Base-by-base conservation (phyloP, 2,113 vertebrate genomes). In the Paraplagusia blochii region DNA sequence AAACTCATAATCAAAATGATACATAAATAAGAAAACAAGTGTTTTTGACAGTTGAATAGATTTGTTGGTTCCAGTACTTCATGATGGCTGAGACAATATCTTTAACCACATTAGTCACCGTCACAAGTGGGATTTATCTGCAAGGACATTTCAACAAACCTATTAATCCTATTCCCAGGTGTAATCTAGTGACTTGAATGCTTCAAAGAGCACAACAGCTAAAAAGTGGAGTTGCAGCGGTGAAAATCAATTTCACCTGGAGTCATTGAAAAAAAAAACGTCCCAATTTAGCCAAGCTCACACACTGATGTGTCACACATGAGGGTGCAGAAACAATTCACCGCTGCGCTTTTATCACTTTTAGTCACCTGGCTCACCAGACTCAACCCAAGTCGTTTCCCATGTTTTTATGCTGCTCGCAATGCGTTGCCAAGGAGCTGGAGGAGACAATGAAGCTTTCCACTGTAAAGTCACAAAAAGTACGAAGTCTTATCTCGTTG, bases 341-440 rank as follows among this genome's bases (percentile, higher is more conserved):
- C 15, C 35, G 60, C 60, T 64, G 66, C 64, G 58, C 56, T 36
- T 34, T 76, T 79, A 83, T 86, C 70, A 17, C 65, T 79, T 52
- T 62, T 38, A 65, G 70, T 78, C 79, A 73, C 68, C 56, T 54
- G 9, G 68, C 61, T 84, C 85, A 76, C 72, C 15, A 1, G 80
- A 78, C 82, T 69, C 60, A 55, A 59, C 60, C 66, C 65, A 68
- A 9, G 66, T 62, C 64, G 66, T 64, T 76, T 76, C 70, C 68
- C 33, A 51, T 12, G 58, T 74, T 87, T 86, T n/a, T n/a, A n/a
- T 88, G 74, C 85, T 82, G 75, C 77, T 62, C 66, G 70, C 74
- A 78, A 81, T 81, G 75, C 78, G 80, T 79, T 74, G 58, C 72
- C 22, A 36, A 56, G 62, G 53, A 60, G 79, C 66, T 49, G 59